Evolutionary conservation across 2,113 vertebrate species (phyloP), one percentile per base, ranked within the genome.

Genomic region (Hucho hucho): DNA sequence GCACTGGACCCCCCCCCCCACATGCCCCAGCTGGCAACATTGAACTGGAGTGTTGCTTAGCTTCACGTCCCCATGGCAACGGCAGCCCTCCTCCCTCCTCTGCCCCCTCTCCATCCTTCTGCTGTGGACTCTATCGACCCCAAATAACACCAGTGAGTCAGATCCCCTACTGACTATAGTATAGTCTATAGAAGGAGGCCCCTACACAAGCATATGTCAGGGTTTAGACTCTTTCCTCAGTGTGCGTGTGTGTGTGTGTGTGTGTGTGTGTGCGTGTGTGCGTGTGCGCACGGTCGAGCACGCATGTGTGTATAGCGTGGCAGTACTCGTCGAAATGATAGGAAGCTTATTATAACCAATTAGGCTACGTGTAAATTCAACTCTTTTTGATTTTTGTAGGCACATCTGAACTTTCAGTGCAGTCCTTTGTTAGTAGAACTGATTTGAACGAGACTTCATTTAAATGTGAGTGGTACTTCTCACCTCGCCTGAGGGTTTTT

Each of bases 21-120:
- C 70, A 72, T 29, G 74, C 84, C 84, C 85, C 87, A 89, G 84
- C 80, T 89, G 87, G 83, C 75, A 80, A 73, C 46, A 4, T 47
- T n/a, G 18, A 56, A 83, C 82, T 84, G 69, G 68, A 56, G 82
- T 84, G 84, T 75, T 90, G 87, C 83, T 87, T 90, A 86, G 83
- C 86, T 83, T 87, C 75, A 68, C 75, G 82, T 79, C 67, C 64
- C 70, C 80, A 73, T 80, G 79, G 81, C 83, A 79, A 82, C 79
- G 82, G 80, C 78, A 56, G n/a, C 26, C 75, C 68, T 56, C 75
- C 84, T 78, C 18, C 66, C 81, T 70, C 32, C 49, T 43, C 65
- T 71, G 78, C 80, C 84, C 88, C 4, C 22, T n/a, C 86, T 78
- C 87, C 86, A 86, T 86, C 72, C 29, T 69, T 64, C 64, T 61